Conservation (phyloP, 2,888 invertebrate genomes). For the Erebia ligea region DNA sequence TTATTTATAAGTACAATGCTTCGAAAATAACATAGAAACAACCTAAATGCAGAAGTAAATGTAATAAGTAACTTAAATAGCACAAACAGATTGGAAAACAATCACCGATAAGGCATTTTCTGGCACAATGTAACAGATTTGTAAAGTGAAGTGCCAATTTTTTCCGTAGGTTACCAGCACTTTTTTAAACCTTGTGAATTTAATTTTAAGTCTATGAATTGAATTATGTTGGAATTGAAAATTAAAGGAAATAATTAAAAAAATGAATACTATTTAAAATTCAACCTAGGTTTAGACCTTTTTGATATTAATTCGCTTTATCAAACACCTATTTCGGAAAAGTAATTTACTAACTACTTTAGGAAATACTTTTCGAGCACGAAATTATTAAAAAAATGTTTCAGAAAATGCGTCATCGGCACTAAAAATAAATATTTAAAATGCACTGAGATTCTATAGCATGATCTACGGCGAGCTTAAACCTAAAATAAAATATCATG, state of each 20-base stretch:
- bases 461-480: constrained; percentile 55
- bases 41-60: constrained; percentile 39
- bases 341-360: too few relatives aligned
- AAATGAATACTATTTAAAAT: too few relatives aligned
- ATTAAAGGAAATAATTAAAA: too few relatives aligned
- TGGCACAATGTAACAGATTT: constrained; percentile 6
- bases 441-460: constrained; percentile 69
- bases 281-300: too few relatives aligned
- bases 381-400: not conserved
- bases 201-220: too few relatives aligned
- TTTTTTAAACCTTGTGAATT: too few relatives aligned
- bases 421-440: constrained; percentile 45
- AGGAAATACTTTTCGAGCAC: not conserved
- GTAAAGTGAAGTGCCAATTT: too few relatives aligned
- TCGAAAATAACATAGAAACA: constrained; percentile 22
- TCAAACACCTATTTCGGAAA: too few relatives aligned
- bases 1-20: constrained; percentile 17
- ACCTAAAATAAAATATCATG: constrained; percentile 57
- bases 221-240: too few relatives aligned
- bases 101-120: constrained; percentile 16
- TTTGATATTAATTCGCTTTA: too few relatives aligned
- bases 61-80: constrained; percentile 35
- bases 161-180: too few relatives aligned
- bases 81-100: constrained; percentile 25
- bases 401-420: constrained; percentile 44